Base-by-base conservation (phyloP, 2,797 vertebrate genomes). In the Iguana delicatissima region DNA sequence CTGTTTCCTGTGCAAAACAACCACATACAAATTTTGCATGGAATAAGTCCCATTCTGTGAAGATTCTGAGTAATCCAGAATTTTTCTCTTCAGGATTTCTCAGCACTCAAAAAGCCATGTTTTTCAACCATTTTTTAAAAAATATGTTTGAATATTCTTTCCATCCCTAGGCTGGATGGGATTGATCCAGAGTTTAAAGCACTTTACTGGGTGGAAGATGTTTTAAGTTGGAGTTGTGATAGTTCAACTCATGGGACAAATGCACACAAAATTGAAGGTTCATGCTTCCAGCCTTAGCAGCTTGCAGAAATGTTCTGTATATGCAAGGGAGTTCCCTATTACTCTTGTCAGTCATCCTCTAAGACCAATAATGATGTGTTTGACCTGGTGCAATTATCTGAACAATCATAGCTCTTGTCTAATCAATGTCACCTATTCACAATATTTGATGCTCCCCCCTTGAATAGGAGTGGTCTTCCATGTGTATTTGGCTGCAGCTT, bases 401-500 rank as follows among this genome's bases (percentile, higher is more conserved):
- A 14, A 29, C 7, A 35, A 42, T n/a, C 38, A 50, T 72, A 69
- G 6, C 46, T 38, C 26, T n/a, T 38, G 73, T 52, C 50, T 72
- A 50, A 73, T 35, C n/a, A 22, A 7, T 72, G 35, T 7, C 9
- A 72, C 35, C 24, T 80, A 35, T 81, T 81, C 57, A n/a, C 22
- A 80, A 87, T 14, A n/a, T 20, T 13, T 69, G 29, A n/a, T 29
- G 32, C 46, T 2, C 62, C 62, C 38, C 46, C 38, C 73, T 46
- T 46, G 14, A 87, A 13, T 24, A 87, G 59, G 64, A 80, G 46
- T n/a, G 10, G 22, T 94, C 94, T 94, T 94, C 93, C 92, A 59
- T 59, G 20, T 16, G 10, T 59, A 20, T 59, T 59, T 59, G 57
- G 0, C 57, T 14, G 13, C 57, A 59, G 10, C 52, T 52, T 12